Conservation (phyloP, 2,113 vertebrate genomes). For the Bubo scandiacus region DNA sequence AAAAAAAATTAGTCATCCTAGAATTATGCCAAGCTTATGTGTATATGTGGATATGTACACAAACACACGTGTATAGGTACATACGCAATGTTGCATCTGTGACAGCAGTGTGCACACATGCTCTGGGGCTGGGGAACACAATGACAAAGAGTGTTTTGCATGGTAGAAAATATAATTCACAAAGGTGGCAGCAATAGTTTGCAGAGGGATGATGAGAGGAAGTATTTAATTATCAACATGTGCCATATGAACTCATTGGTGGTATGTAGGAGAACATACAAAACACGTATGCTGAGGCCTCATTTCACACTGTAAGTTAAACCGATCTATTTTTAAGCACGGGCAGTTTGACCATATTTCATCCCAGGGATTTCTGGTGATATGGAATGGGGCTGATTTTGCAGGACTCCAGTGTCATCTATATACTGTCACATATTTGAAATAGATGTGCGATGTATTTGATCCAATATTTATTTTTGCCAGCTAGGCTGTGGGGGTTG, state of each 20-base stretch:
- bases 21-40: neutral
- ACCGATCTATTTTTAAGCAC: neutral
- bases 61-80: neutral
- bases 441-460: neutral
- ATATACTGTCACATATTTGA: neutral
- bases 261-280: neutral
- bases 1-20: conserved; percentile 34
- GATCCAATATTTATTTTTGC: neutral
- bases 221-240: neutral
- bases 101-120: rapidly evolving
- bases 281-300: neutral
- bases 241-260: rapidly evolving
- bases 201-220: neutral
- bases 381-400: neutral
- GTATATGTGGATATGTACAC: neutral
- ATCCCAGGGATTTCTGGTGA: neutral
- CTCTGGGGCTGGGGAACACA: neutral
- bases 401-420: neutral
- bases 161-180: neutral
- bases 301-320: neutral
- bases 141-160: neutral
- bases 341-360: neutral
- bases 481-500: neutral
- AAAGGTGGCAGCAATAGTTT: neutral
- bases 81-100: rapidly evolving